phyloP scores from a whole-genome alignment of 2,888 invertebrate species.

The Imbricaverruca yamaguchii region DNA sequence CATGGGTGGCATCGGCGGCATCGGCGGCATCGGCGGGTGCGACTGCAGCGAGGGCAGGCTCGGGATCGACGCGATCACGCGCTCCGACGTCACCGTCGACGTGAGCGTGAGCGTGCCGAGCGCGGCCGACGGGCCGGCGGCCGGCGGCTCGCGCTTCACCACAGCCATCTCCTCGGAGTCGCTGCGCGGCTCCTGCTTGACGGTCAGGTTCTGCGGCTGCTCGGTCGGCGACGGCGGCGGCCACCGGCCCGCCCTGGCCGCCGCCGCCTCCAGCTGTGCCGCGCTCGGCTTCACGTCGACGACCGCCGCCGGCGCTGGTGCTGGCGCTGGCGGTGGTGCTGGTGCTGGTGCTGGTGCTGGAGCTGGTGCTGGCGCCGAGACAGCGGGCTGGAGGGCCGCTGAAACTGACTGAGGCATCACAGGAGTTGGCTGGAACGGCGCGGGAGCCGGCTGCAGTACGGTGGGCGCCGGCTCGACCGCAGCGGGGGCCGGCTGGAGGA shows the following conservation, averaged over 20 bases:
- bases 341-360: background rate
- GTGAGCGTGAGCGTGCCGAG: background rate
- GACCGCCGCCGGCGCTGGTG: background rate
- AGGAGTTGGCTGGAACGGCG: too few species aligned
- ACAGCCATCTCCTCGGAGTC: background rate
- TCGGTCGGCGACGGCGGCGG: constrained; percentile 23
- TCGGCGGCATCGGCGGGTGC: constrained; percentile 22
- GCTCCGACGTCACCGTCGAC: background rate
- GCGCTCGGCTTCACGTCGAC: background rate
- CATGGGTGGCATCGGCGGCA: constrained; percentile 26
- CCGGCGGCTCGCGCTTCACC: background rate
- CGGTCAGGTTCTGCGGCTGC: constrained; percentile 21
- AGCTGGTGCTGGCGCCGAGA: background rate
- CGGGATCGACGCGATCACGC: background rate
- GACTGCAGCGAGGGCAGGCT: background rate
- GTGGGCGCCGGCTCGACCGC: too few species aligned
- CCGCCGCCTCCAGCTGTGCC: background rate
- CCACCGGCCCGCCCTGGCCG: constrained; percentile 33
- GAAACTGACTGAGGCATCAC: too few species aligned
- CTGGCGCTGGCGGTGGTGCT: background rate
- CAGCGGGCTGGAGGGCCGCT: too few species aligned
- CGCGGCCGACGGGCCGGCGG: background rate
- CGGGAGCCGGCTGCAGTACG: too few species aligned
- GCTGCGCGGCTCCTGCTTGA: constrained; percentile 14
- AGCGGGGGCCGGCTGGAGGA: background rate